Base-by-base conservation (phyloP, 2,113 vertebrate genomes). In the Anser brachyrhynchus region DNA sequence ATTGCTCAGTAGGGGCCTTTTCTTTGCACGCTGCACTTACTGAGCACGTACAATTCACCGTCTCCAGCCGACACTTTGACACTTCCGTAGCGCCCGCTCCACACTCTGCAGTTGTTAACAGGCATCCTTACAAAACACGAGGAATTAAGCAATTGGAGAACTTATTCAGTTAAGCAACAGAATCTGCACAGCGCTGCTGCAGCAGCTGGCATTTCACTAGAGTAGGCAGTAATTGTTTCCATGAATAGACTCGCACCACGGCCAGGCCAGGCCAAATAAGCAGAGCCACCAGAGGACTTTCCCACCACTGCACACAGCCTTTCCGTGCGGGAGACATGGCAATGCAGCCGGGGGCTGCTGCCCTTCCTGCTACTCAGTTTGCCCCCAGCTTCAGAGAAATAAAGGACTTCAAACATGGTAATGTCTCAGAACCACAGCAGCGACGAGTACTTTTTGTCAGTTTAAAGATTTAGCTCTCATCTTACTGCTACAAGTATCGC, bases 241-340 rank as follows among this genome's bases (percentile, higher is more conserved):
- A 92, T 95, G 89, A 96, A 94, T 88, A 97, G 92, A 90, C 71
- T 54, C 57, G 75, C 90, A 88, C 23, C 54, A 62, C 65, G 84
- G 58, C 62, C 66, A 87, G 61, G 65, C 77, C 6, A 0, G 43
- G 72, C 76, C 85, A 94, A 93, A 94, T 18, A 69, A 90, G 85
- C 87, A 71, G 80, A 90, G 76, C 59, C n/a, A 77, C 66, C 62
- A 57, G 4, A 58, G 39, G 52, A 9, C 67, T 89, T 78, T 93
- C 73, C 80, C 90, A 89, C 33, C 66, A 23, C 31, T 83, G 90
- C 75, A 85, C 57, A 61, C 83, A 90, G 57, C 14, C 21, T 61
- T 79, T 20, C 62, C 43, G 1, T 4, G 26, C 39, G 39, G 64
- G 43, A 44, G 43, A 74, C 33, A 81, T 1, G 0, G 59, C 37